These are phyloP conservation scores for Trialeurodes vaporariorum DNA, from an alignment of 1,140 invertebrate species.

Conservation along the genomic window DNA sequence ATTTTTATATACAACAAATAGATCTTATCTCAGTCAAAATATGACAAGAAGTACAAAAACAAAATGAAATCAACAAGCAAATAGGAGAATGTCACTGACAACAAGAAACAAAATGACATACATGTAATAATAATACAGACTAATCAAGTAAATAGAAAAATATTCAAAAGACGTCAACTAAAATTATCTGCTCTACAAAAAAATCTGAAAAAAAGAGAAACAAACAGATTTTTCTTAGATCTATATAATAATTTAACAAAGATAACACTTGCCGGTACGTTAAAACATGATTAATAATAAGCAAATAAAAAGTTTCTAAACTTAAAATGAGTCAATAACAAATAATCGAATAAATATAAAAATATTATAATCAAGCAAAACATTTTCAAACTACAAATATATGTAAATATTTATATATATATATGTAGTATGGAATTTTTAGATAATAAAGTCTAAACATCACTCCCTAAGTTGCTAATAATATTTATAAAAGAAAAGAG, in stretches of 20 bases:
- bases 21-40: background rate
- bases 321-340: background rate
- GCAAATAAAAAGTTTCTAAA: background rate
- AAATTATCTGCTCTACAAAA: background rate
- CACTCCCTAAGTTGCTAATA: background rate
- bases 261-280: background rate
- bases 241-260: background rate
- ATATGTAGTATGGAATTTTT: no score
- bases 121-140: background rate
- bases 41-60: background rate
- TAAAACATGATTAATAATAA: background rate
- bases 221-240: background rate
- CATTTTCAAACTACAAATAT: background rate
- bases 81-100: background rate
- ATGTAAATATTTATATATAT: no score
- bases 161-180: background rate
- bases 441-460: background rate
- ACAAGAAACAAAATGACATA: constrained; percentile 1
- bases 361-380: background rate
- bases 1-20: background rate
- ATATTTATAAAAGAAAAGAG: background rate
- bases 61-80: constrained; percentile 1
- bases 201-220: background rate
- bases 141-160: background rate
- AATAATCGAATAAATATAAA: background rate